These are phyloP conservation scores for Pogona vitticeps DNA, from an alignment of 2,113 vertebrate species.

Conservation along the genomic window DNA sequence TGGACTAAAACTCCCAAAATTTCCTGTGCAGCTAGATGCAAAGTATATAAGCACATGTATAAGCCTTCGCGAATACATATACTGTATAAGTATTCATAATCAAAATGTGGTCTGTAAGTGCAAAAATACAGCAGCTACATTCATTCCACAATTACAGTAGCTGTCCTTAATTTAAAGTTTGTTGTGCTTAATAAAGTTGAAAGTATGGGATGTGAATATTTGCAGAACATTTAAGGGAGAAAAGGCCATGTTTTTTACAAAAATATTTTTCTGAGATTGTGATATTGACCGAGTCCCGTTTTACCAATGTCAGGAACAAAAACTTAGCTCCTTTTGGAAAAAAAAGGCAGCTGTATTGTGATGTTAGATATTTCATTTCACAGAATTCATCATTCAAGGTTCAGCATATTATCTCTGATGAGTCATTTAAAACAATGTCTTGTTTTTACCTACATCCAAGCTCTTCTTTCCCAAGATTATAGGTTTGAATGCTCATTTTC, in stretches of 20 bases:
- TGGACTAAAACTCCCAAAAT: neutral
- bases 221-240: constrained; percentile 31
- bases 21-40: neutral
- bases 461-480: constrained; percentile 31
- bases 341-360: neutral
- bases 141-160: neutral
- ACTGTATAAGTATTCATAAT: neutral
- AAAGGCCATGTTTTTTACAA: neutral
- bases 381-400: constrained; percentile 32
- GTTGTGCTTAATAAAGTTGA: constrained; percentile 9
- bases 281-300: constrained; percentile 1
- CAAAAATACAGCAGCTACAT: neutral
- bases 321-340: neutral
- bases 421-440: constrained; percentile 36
- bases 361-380: constrained; percentile 1
- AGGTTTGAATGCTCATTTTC: constrained; percentile 24
- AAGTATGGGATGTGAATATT: constrained; percentile 34
- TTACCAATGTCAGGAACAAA: constrained; percentile 9
- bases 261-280: constrained; percentile 7
- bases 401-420: constrained; percentile 27
- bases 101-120: neutral
- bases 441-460: constrained; percentile 43
- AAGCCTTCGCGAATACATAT: no score
- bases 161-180: constrained; percentile 49
- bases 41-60: neutral